Base-by-base conservation (phyloP, 1,140 invertebrate species). In the Sinonovacula constricta region DNA sequence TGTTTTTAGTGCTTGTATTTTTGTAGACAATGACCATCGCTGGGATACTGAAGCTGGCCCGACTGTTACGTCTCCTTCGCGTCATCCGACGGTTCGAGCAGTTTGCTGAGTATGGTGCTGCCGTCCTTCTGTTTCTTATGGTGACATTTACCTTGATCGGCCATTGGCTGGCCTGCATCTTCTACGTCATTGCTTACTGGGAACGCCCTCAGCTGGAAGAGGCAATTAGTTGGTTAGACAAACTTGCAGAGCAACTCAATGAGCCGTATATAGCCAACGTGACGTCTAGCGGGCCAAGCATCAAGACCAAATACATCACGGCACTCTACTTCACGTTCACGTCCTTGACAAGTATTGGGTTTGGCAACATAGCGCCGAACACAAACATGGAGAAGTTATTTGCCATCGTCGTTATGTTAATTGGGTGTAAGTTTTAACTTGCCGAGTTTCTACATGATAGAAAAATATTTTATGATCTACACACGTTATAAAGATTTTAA, bases 61-160 rank as follows among this genome's bases (percentile, higher is more conserved):
- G 98, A 60, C 93, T 99, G 75, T 93, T 99, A 63, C 93, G 98
- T 77, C 93, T 99, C 87, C 97, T 99, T 76, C 93, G 98, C 83
- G 98, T 99, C 28, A 97, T 97, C 28, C 93, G 98, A 79, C 98
- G 99, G 93, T 97, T 99, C 86, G 98, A 99, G 92, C 93, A 97
- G 87, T 99, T 99, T 92, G 98, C 97, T 22, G 98, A 99, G 92
- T 99, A 99, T 93, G 98, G 98, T 76, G 97, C 98, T 51, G 98
- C 98, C 60, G 97, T 99, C 63, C 93, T 99, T 62, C 93, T 99
- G 62, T 93, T 99, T 31, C 93, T 99, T 53, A 98, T 99, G 97
- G 97, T 97, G 65, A 96, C 97, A 57, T 99, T 99, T 92, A 97
- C 97, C 31, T 94, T 99, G 80, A 98, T 99, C 88, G 51, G 90